A percentile compares a stretch with the other conserved stretches of the same genome.
phyloP scores from a whole-genome alignment of 2,888 invertebrate species.

The Crematogaster levior region DNA sequence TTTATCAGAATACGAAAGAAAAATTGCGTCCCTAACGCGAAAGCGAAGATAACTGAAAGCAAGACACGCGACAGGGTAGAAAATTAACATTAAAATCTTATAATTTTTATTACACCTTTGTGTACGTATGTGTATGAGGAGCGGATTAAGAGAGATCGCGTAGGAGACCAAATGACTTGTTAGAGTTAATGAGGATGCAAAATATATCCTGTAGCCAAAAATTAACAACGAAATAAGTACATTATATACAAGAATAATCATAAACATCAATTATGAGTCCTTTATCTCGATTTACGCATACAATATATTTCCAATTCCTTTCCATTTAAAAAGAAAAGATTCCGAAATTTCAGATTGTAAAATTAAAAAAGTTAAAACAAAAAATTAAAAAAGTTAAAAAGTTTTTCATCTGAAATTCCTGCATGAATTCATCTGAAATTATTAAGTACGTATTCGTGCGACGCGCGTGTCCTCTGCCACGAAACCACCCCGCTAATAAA shows the following conservation, averaged over 20 bases:
- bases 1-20: neutral
- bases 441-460: neutral
- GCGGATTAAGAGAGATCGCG: neutral
- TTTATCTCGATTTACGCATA: neutral
- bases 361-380: too few relatives aligned
- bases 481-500: constrained; percentile 44
- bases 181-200: neutral
- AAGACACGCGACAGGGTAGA: neutral
- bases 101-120: neutral
- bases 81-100: neutral
- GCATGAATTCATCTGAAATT: too few relatives aligned
- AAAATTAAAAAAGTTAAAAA: too few relatives aligned
- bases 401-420: neutral
- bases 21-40: neutral
- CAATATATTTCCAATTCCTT: too few relatives aligned
- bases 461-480: neutral
- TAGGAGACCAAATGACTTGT: neutral
- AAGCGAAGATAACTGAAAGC: neutral
- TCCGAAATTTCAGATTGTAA: neutral
- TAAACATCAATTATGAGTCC: neutral
- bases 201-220: neutral
- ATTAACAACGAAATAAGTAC: neutral
- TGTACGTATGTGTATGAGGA: too few relatives aligned
- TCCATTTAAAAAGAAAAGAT: neutral
- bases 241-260: neutral